A percentile compares a stretch with the other conserved stretches of the same genome.
Conservation (phyloP, 2,113 vertebrate genomes). For the Alces alces region DNA sequence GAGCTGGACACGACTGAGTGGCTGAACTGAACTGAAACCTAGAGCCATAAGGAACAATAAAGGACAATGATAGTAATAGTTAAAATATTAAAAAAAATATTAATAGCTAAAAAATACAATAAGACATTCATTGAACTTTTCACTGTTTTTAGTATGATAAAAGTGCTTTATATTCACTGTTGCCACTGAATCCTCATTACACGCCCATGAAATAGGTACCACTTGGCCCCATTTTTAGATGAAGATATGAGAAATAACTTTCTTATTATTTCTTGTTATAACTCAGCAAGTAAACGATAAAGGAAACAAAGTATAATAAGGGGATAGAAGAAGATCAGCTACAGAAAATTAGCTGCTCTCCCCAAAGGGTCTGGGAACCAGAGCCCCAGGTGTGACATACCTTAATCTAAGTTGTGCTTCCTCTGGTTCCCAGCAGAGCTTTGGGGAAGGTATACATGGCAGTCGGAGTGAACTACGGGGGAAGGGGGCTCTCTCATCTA, state of each 20-base stretch:
- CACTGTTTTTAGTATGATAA: neutral
- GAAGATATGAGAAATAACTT: neutral
- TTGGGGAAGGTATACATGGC: neutral
- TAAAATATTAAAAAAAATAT: neutral
- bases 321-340: neutral
- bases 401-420: neutral
- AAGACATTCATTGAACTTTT: neutral
- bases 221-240: neutral
- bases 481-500: neutral
- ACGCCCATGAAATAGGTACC: neutral
- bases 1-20: neutral
- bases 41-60: neutral
- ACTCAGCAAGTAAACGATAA: neutral
- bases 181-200: neutral
- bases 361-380: neutral
- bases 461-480: neutral
- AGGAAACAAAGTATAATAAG: neutral
- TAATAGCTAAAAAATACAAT: neutral
- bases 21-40: neutral
- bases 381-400: neutral
- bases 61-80: neutral
- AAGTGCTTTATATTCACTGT: neutral
- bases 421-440: neutral
- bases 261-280: neutral
- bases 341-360: neutral